phyloP scores from a whole-genome alignment of 2,888 invertebrate species.

The Parthenolecanium corni region DNA sequence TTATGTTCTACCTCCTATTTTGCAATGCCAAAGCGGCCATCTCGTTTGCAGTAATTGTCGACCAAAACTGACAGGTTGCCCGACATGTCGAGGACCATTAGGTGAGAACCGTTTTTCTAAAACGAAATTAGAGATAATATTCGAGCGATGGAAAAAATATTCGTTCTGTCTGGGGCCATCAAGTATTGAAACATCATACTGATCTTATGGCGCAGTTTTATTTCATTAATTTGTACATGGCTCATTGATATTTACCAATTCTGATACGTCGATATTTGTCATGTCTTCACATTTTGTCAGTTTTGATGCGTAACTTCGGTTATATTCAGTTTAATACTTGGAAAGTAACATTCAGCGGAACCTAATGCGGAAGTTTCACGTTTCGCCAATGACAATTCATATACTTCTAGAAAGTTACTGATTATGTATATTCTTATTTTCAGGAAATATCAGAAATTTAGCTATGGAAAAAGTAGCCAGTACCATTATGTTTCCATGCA shows the following conservation, averaged over 20 bases:
- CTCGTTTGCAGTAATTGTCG: constrained; percentile 95
- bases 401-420: no score
- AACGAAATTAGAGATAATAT: no score
- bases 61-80: constrained; percentile 92
- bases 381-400: no score
- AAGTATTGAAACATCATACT: no score
- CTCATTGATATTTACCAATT: not conserved
- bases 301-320: no score
- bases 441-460: constrained; percentile 89
- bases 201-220: no score
- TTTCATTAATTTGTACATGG: no score
- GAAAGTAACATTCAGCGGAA: no score
- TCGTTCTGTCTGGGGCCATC: not conserved
- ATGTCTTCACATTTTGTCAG: not conserved
- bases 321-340: no score
- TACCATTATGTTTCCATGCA: constrained; percentile 97
- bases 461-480: constrained; percentile 99
- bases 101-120: constrained; percentile 40
- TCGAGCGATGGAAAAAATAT: no score
- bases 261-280: not conserved
- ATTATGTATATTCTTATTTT: not conserved
- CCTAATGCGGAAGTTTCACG: no score
- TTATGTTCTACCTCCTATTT: constrained; percentile 95
- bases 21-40: constrained; percentile 98
- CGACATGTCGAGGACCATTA: constrained; percentile 92